phyloP scores from a whole-genome alignment of 2,113 vertebrate genomes.

The Ramphastos sulfuratus region DNA sequence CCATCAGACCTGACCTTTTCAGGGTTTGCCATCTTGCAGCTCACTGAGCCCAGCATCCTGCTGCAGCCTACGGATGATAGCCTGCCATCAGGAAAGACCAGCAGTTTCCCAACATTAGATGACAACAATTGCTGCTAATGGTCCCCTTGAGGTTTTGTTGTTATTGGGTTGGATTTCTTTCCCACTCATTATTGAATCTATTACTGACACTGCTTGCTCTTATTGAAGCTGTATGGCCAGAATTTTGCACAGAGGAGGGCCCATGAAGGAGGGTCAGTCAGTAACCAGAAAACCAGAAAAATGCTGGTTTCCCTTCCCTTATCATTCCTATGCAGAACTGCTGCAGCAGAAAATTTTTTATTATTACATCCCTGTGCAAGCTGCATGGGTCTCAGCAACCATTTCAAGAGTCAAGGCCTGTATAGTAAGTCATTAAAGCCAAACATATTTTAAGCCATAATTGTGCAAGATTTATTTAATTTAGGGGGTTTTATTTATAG shows the following conservation, averaged over 20 bases:
- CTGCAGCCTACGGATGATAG: background rate
- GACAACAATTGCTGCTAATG: constrained; percentile 15
- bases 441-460: constrained; percentile 83
- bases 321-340: background rate
- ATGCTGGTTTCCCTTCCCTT: background rate
- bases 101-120: background rate
- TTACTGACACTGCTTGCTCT: constrained; percentile 10
- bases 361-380: constrained; percentile 28
- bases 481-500: constrained; percentile 78
- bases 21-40: background rate
- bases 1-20: background rate
- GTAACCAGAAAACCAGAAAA: background rate
- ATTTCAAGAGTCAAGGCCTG: constrained; percentile 57
- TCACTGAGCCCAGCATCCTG: background rate
- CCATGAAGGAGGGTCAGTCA: background rate
- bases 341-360: constrained; percentile 16
- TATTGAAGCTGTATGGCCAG: background rate
- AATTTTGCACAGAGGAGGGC: background rate
- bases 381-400: constrained; percentile 31
- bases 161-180: constrained; percentile 9
- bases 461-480: constrained; percentile 83
- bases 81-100: background rate
- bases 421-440: constrained; percentile 76
- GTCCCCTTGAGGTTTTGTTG: background rate
- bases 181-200: background rate